These are phyloP conservation scores for Pomatostomus ruficeps DNA, from an alignment of 2,113 vertebrate species.

Conservation along the genomic window DNA sequence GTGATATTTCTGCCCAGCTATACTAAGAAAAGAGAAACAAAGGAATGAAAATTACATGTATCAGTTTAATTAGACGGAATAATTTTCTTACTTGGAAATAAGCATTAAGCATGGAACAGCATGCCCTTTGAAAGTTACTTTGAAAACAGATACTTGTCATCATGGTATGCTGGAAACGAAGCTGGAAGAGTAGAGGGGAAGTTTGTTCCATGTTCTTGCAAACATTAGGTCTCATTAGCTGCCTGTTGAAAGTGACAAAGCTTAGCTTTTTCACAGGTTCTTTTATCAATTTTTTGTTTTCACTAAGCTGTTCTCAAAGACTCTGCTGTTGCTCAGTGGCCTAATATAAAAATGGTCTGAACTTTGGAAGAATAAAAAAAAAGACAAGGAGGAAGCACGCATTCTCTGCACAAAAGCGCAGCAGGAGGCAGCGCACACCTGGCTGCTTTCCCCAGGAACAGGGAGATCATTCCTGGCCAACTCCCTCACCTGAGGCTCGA, in stretches of 20 bases:
- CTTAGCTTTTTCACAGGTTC: background rate
- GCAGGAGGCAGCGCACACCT: background rate
- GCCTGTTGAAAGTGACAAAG: background rate
- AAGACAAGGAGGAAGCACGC: accelerated
- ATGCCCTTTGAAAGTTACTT: background rate
- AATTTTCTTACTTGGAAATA: background rate
- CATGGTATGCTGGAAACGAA: background rate
- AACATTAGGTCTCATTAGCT: background rate
- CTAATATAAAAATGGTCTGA: background rate
- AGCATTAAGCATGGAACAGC: background rate
- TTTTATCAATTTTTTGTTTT: background rate
- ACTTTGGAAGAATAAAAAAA: background rate
- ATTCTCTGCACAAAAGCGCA: accelerated
- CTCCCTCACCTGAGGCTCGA: background rate
- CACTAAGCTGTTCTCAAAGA: background rate
- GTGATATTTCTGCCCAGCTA: background rate
- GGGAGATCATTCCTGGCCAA: accelerated
- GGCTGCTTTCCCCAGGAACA: background rate
- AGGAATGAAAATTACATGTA: background rate
- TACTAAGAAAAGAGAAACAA: background rate
- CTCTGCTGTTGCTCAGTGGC: background rate
- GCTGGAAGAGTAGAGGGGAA: background rate
- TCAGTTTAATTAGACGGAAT: background rate
- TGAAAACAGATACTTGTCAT: background rate
- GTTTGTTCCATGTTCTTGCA: background rate